These are phyloP conservation scores for Gadus chalcogrammus DNA, from an alignment of 2,113 vertebrate genomes.

Conservation along the genomic window DNA sequence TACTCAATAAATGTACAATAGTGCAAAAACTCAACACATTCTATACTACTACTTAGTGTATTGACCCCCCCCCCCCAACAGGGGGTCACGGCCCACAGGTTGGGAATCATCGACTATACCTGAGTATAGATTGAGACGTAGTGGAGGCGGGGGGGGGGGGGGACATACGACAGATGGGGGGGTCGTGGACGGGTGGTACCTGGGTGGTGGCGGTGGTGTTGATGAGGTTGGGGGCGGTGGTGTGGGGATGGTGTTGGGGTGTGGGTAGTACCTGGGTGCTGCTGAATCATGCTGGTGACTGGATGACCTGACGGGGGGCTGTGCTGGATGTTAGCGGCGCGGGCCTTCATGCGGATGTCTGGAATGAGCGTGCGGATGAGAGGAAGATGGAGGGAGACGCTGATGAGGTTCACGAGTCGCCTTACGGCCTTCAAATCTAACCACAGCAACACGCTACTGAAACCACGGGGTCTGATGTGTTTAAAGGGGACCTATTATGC, in stretches of 20 bases:
- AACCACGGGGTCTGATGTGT: no score
- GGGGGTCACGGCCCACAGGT: not conserved
- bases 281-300: slow-evolving; percentile 65
- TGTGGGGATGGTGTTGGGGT: not conserved
- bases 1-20: no score
- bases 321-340: slow-evolving; percentile 62
- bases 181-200: slow-evolving; percentile 60
- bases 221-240: not conserved
- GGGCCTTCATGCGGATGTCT: slow-evolving; percentile 80
- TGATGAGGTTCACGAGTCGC: no score
- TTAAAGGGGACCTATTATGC: no score
- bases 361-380: slow-evolving; percentile 51
- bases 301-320: slow-evolving; percentile 71
- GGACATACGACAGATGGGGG: slow-evolving; percentile 15
- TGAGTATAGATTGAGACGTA: not conserved
- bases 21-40: no score
- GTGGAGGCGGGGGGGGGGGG: slow-evolving; percentile 6
- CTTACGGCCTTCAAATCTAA: no score
- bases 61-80: no score
- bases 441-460: no score
- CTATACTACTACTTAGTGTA: no score
- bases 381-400: no score
- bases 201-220: slow-evolving; percentile 49
- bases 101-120: no score
- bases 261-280: not conserved